Conservation (phyloP, 2,797 vertebrate genomes). For the Lutjanus argentimaculatus region DNA sequence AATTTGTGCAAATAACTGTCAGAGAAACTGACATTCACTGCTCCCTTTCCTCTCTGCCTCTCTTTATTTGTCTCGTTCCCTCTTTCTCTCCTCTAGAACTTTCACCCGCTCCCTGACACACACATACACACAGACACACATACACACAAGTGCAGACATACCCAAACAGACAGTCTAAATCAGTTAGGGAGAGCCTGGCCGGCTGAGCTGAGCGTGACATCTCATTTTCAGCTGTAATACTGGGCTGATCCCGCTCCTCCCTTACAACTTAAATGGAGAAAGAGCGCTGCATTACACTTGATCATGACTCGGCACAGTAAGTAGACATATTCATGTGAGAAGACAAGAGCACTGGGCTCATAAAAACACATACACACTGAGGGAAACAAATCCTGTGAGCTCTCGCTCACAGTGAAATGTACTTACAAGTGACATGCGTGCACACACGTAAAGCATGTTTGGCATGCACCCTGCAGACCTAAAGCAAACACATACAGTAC, state of each 20-base stretch:
- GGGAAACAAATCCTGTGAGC: slow-evolving; percentile 11
- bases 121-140: neutral
- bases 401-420: neutral
- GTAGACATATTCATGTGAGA: neutral
- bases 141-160: slow-evolving; percentile 16
- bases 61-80: neutral
- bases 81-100: slow-evolving; percentile 42
- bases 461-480: slow-evolving; percentile 24
- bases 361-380: slow-evolving; percentile 3
- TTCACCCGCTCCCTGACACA: slow-evolving; percentile 35
- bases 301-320: slow-evolving; percentile 17
- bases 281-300: slow-evolving; percentile 30
- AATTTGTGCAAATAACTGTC: slow-evolving; percentile 77
- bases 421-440: slow-evolving; percentile 2
- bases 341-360: neutral
- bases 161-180: slow-evolving; percentile 53
- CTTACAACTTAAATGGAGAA: slow-evolving; percentile 38
- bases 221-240: slow-evolving; percentile 66
- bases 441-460: slow-evolving; percentile 1
- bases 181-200: slow-evolving; percentile 46
- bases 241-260: slow-evolving; percentile 49
- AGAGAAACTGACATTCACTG: slow-evolving; percentile 52
- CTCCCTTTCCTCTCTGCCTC: slow-evolving; percentile 1
- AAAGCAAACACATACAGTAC: slow-evolving; percentile 25
- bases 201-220: slow-evolving; percentile 64